These are phyloP conservation scores for Sebastes hopkinsi DNA, from an alignment of 2,797 vertebrate genomes.

Conservation along the genomic window DNA sequence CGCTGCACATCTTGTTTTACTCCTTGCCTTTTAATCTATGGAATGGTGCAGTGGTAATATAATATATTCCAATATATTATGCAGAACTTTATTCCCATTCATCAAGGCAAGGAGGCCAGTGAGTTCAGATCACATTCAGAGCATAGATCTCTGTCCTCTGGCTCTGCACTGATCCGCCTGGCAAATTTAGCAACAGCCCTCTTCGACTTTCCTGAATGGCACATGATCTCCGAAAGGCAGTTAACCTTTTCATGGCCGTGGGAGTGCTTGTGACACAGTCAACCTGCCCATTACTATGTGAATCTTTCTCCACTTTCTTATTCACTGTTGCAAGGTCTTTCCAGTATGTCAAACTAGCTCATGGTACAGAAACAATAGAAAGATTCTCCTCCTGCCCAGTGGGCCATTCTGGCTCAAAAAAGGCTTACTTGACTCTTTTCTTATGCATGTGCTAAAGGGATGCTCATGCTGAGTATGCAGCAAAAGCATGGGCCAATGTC, in stretches of 20 bases:
- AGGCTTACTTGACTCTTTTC: slow-evolving; percentile 58
- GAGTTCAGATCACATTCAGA: slow-evolving; percentile 18
- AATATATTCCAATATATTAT: slow-evolving; percentile 29
- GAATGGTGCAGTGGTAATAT: slow-evolving; percentile 8
- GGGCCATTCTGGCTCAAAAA: slow-evolving; percentile 47
- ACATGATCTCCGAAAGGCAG: slow-evolving; percentile 47
- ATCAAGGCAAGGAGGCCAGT: slow-evolving; percentile 16
- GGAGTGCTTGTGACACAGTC: slow-evolving; percentile 24
- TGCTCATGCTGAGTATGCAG: slow-evolving; percentile 43
- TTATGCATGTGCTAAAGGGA: slow-evolving; percentile 20
- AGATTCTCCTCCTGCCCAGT: slow-evolving; percentile 11
- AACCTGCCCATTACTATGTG: slow-evolving; percentile 41
- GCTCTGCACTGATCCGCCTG: slow-evolving; percentile 18
- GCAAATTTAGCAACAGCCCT: slow-evolving; percentile 32
- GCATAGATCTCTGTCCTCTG: slow-evolving; percentile 31
- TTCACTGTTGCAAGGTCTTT: slow-evolving; percentile 2
- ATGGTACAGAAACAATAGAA: slow-evolving; percentile 34
- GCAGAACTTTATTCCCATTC: slow-evolving; percentile 27
- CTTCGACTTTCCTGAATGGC: slow-evolving; percentile 45
- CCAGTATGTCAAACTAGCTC: slow-evolving; percentile 26
- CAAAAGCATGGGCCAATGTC: slow-evolving; percentile 14
- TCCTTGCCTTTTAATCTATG: slow-evolving; percentile 15
- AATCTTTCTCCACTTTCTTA: slow-evolving; percentile 32
- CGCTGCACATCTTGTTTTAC: neutral
- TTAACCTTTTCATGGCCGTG: slow-evolving; percentile 51